Percentiles rank a stretch among this genome's conserved stretches.
Conservation (phyloP, 2,888 invertebrate species). For the Scaptomyza flava region DNA sequence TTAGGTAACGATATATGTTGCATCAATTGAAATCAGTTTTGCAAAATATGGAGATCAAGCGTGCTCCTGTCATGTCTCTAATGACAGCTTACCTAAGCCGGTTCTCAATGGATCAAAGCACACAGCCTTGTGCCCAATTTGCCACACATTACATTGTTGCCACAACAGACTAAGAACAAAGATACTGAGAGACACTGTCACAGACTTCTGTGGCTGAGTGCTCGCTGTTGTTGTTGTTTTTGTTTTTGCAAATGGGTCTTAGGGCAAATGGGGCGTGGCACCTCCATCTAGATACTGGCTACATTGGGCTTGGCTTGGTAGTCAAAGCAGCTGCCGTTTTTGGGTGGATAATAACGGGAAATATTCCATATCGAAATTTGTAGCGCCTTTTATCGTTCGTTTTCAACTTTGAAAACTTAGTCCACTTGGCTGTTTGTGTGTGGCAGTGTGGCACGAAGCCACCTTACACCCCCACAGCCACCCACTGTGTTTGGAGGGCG, state of each 20-base stretch:
- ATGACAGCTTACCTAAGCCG: slow-evolving; percentile 38
- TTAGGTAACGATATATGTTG: background rate
- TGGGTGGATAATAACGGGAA: slow-evolving; percentile 39
- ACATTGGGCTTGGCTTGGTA: background rate
- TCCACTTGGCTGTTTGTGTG: slow-evolving; percentile 41
- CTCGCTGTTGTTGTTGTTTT: background rate
- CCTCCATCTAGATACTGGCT: slow-evolving; percentile 15
- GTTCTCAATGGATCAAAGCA: slow-evolving; percentile 39
- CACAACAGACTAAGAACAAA: background rate
- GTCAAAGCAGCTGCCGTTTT: slow-evolving; percentile 30
- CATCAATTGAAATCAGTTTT: slow-evolving; percentile 11
- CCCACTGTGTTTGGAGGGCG: slow-evolving; percentile 11
- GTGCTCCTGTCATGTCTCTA: slow-evolving; percentile 18
- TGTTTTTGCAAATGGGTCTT: slow-evolving; percentile 16
- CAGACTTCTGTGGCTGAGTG: background rate
- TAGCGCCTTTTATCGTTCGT: slow-evolving; percentile 65
- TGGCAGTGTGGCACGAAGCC: slow-evolving; percentile 18
- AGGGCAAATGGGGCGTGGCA: slow-evolving; percentile 24
- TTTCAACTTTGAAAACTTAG: slow-evolving; percentile 69
- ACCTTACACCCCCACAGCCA: background rate
- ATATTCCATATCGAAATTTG: slow-evolving; percentile 61
- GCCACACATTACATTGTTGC: slow-evolving; percentile 8
- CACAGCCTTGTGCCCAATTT: slow-evolving; percentile 18
- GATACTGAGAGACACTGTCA: background rate
- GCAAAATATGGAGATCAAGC: slow-evolving; percentile 24